phyloP scores from a whole-genome alignment of 1,140 invertebrate genomes.

The Aphaenogaster rudis region DNA sequence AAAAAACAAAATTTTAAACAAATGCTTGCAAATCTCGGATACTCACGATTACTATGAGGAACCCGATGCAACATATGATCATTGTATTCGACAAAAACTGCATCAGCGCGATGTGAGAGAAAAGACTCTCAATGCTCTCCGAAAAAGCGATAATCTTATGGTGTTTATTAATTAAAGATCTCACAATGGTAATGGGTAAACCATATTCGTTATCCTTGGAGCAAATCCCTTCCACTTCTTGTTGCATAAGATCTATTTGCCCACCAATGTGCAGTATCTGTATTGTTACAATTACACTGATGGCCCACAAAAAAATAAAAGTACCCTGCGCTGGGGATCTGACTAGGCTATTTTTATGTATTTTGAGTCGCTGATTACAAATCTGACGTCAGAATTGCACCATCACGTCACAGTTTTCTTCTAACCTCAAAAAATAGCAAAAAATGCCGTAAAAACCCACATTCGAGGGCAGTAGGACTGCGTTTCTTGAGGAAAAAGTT shows the following conservation, averaged over 20 bases:
- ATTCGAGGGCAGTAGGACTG: too few species aligned
- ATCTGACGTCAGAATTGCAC: too few species aligned
- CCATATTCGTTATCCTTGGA: background rate
- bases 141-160: conserved; percentile 57
- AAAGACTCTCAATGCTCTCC: conserved; percentile 56
- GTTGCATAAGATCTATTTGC: conserved; percentile 64
- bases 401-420: too few species aligned
- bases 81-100: conserved; percentile 67
- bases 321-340: too few species aligned
- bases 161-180: conserved; percentile 42
- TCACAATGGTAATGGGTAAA: background rate
- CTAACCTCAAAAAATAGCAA: too few species aligned
- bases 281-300: background rate
- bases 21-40: background rate
- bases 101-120: conserved; percentile 56
- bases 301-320: too few species aligned
- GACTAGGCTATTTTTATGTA: too few species aligned
- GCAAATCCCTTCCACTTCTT: conserved; percentile 2
- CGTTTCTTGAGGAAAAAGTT: too few species aligned
- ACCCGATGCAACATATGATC: conserved; percentile 66
- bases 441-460: too few species aligned
- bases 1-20: background rate
- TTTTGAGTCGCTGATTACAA: too few species aligned
- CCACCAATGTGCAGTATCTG: conserved; percentile 70
- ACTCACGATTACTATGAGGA: conserved; percentile 64